Conservation (phyloP, 2,797 vertebrate species). For the Bryconaethiops microstoma region DNA sequence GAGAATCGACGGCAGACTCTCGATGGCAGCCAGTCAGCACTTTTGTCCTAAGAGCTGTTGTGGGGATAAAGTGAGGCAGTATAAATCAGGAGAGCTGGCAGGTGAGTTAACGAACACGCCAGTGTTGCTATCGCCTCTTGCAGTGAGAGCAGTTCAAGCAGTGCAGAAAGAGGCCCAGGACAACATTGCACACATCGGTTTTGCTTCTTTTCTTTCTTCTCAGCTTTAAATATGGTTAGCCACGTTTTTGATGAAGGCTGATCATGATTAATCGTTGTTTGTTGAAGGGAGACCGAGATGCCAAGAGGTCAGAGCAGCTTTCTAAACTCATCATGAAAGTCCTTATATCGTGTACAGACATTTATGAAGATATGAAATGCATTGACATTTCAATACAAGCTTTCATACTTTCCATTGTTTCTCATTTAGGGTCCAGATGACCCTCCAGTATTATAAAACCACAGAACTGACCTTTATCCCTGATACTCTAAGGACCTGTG, state of each 20-base stretch:
- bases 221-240: not conserved
- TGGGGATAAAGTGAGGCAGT: conserved; percentile 57
- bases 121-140: conserved; percentile 63
- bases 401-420: not conserved
- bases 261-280: not conserved
- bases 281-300: not conserved
- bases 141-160: conserved; percentile 20
- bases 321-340: not conserved
- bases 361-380: not conserved
- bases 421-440: no score
- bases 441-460: no score
- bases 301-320: not conserved
- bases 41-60: conserved; percentile 76
- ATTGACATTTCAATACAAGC: not conserved
- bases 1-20: conserved; percentile 80
- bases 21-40: conserved; percentile 81
- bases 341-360: not conserved
- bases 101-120: conserved; percentile 57
- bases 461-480: not conserved
- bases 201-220: not conserved
- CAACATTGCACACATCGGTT: not conserved
- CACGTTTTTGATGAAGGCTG: no score
- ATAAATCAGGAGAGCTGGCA: conserved; percentile 70
- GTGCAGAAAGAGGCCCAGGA: conserved; percentile 4
- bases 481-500: no score